These are phyloP conservation scores for Ictidomys tridecemlineatus DNA, from an alignment of 2,113 vertebrate genomes.

Conservation along the genomic window DNA sequence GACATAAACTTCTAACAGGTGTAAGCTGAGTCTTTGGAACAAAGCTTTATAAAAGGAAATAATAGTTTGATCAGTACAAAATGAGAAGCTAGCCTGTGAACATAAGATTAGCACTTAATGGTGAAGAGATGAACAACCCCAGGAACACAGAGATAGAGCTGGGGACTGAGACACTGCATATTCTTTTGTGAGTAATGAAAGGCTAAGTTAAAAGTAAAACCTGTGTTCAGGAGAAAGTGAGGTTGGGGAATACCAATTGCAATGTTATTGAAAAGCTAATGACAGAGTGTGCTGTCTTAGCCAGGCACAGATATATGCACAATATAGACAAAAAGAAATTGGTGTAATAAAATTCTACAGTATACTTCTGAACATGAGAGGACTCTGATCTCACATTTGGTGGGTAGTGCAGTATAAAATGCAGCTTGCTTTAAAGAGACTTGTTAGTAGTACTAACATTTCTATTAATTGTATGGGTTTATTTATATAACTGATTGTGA, in stretches of 20 bases:
- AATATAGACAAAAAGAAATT: neutral
- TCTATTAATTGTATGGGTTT: constrained; percentile 21
- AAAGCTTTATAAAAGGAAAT: constrained; percentile 13
- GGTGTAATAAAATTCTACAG: neutral
- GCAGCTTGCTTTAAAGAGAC: neutral
- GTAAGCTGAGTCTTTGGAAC: neutral
- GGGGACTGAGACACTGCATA: neutral
- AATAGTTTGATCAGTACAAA: neutral
- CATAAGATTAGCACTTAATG: neutral
- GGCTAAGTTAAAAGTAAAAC: neutral
- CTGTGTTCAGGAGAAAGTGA: neutral
- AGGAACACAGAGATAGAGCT: neutral
- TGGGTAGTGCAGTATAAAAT: neutral
- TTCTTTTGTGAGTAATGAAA: neutral
- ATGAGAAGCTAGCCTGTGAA: neutral
- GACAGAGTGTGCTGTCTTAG: neutral
- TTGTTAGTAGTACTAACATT: neutral
- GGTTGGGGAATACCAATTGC: neutral
- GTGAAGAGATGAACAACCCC: neutral
- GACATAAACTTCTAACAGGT: neutral
- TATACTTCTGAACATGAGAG: neutral
- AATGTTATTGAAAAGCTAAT: neutral
- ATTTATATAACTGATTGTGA: neutral
- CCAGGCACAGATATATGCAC: neutral
- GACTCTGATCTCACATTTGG: neutral